Evolutionary conservation across 2,113 vertebrate genomes (phyloP).

Genomic region (Piaya cayana): DNA sequence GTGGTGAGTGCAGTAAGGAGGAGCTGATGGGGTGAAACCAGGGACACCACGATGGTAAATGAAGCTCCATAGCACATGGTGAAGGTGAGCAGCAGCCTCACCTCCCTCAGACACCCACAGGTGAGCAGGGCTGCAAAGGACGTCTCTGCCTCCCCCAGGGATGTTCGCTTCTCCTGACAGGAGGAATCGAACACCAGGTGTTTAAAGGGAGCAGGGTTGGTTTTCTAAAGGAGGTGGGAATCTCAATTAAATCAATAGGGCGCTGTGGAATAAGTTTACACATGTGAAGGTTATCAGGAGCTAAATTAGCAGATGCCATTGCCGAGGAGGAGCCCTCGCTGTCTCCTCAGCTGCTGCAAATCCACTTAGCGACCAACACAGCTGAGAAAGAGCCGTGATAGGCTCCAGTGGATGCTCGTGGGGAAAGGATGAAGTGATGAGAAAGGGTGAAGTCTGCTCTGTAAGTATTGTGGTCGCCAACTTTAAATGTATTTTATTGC

Average conservation of each 20-base stretch:
- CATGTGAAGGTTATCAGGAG: background rate
- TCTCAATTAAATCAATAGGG: background rate
- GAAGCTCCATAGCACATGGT: background rate
- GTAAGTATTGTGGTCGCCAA: no score
- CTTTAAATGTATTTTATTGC: background rate
- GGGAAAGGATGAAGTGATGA: fast-evolving
- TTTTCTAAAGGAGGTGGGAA: background rate
- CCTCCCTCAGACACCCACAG: background rate
- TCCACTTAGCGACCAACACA: no score
- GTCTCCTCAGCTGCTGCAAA: background rate
- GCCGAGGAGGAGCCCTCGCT: background rate
- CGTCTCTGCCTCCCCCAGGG: background rate
- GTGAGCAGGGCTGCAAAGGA: fast-evolving
- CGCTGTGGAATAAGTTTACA: background rate
- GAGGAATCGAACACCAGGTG: background rate
- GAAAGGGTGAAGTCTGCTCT: no score
- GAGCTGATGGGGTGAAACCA: background rate
- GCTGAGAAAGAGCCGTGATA: no score
- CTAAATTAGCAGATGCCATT: background rate
- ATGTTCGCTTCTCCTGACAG: background rate
- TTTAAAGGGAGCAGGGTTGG: background rate
- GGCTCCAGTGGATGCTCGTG: no score
- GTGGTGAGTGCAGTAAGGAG: background rate
- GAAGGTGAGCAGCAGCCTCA: no score
- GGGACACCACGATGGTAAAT: background rate